phyloP scores from a whole-genome alignment of 2,888 invertebrate genomes.

The Blastobasis lacticolella region DNA sequence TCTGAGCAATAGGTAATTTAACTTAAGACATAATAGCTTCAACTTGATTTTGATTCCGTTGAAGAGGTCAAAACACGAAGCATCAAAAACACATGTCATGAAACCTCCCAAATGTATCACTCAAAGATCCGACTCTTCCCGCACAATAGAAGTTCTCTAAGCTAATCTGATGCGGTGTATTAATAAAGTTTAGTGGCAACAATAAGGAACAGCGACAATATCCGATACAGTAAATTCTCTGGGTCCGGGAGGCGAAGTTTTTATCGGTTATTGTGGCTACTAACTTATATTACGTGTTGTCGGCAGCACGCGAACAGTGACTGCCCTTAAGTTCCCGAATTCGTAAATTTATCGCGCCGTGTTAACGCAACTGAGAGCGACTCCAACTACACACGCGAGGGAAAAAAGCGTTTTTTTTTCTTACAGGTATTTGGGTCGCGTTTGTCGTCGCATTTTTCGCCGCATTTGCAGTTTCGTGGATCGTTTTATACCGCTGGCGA shows the following conservation, averaged over 20 bases:
- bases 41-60: too few relatives aligned
- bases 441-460: slow-evolving; percentile 21
- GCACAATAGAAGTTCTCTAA: too few relatives aligned
- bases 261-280: slow-evolving; percentile 31
- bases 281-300: slow-evolving; percentile 40
- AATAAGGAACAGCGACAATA: slow-evolving; percentile 21
- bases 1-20: too few relatives aligned
- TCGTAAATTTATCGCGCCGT: slow-evolving; percentile 18
- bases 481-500: not conserved
- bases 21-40: too few relatives aligned
- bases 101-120: too few relatives aligned
- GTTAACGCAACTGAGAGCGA: slow-evolving; percentile 24
- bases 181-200: slow-evolving; percentile 22
- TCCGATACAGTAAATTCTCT: slow-evolving; percentile 27
- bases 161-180: slow-evolving; percentile 14
- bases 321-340: slow-evolving; percentile 5
- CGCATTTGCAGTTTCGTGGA: not conserved
- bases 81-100: too few relatives aligned
- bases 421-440: slow-evolving; percentile 29
- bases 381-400: slow-evolving; percentile 34
- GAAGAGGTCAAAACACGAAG: too few relatives aligned
- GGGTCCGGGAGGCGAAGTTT: slow-evolving; percentile 23
- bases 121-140: too few relatives aligned
- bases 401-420: slow-evolving; percentile 17
- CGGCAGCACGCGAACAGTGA: slow-evolving; percentile 30